phyloP scores from a whole-genome alignment of 1,140 invertebrate species.

The Neoseiulus cucumeris region DNA sequence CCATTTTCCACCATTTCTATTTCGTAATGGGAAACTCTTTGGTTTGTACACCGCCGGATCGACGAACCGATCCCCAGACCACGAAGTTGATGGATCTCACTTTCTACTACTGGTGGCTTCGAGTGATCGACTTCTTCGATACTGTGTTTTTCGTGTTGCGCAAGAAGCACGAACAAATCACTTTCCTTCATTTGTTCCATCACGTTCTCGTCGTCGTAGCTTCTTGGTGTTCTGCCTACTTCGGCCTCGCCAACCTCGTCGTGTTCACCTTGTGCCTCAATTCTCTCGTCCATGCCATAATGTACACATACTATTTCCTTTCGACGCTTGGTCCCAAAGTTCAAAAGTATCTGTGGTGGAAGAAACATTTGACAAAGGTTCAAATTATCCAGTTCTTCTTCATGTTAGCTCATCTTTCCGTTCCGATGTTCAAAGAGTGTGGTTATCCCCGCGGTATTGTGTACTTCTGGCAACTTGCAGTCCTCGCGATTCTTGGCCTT shows the following conservation, averaged over 20 bases:
- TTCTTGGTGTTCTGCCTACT: background rate
- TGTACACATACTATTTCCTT: constrained; percentile 38
- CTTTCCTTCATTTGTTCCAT: constrained; percentile 31
- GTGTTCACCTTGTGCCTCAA: constrained; percentile 25
- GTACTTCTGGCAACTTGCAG: background rate
- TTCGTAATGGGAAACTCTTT: background rate
- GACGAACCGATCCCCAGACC: background rate
- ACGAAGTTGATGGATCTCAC: background rate
- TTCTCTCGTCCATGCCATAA: constrained; percentile 37
- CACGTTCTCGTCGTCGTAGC: constrained; percentile 25
- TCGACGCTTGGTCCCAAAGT: constrained; percentile 33
- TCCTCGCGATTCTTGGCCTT: background rate
- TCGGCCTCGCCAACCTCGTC: background rate
- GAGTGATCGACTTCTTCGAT: constrained; percentile 27
- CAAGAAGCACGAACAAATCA: constrained; percentile 30
- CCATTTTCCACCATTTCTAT: background rate
- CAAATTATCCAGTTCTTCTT: background rate
- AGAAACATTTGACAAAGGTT: constrained; percentile 34
- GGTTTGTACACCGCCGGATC: background rate
- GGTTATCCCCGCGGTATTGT: background rate
- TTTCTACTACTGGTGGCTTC: constrained; percentile 3
- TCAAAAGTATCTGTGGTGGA: constrained; percentile 38
- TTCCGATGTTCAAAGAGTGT: background rate
- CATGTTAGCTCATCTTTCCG: background rate
- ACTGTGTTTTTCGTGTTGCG: constrained; percentile 30